phyloP scores from a whole-genome alignment of 2,113 vertebrate genomes.

The Phaetusa simplex region DNA sequence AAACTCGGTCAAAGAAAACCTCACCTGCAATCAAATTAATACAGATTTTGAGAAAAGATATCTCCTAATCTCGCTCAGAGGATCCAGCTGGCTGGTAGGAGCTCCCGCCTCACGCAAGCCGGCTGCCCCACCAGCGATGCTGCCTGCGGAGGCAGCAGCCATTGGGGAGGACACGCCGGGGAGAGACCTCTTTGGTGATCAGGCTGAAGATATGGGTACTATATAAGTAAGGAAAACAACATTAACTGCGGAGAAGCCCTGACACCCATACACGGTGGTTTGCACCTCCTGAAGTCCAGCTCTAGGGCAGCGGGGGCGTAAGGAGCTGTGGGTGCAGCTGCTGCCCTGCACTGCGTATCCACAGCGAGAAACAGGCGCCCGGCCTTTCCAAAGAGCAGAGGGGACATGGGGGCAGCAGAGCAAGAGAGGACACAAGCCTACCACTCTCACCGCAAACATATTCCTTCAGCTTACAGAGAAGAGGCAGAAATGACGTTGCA shows the following conservation, averaged over 20 bases:
- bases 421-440: not conserved
- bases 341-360: rapidly evolving
- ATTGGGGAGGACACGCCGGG: rapidly evolving
- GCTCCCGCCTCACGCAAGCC: rapidly evolving
- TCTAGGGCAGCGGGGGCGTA: rapidly evolving
- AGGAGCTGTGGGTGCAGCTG: not conserved
- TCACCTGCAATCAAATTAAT: not conserved
- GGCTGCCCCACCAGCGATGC: not conserved
- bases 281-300: not conserved
- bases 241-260: not conserved
- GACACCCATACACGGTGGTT: no score
- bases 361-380: rapidly evolving
- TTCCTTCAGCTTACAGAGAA: not conserved
- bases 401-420: rapidly evolving
- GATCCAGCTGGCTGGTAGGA: rapidly evolving
- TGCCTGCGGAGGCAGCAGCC: rapidly evolving
- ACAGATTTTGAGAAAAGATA: not conserved
- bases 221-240: not conserved
- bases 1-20: rapidly evolving
- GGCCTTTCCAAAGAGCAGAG: not conserved
- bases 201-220: not conserved
- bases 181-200: not conserved
- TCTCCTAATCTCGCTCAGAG: not conserved
- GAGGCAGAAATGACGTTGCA: not conserved
- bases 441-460: not conserved